Percentiles rank a stretch among this genome's conserved stretches.
Conservation (phyloP, 2,113 vertebrate genomes). For the Eulacestoma nigropectus region DNA sequence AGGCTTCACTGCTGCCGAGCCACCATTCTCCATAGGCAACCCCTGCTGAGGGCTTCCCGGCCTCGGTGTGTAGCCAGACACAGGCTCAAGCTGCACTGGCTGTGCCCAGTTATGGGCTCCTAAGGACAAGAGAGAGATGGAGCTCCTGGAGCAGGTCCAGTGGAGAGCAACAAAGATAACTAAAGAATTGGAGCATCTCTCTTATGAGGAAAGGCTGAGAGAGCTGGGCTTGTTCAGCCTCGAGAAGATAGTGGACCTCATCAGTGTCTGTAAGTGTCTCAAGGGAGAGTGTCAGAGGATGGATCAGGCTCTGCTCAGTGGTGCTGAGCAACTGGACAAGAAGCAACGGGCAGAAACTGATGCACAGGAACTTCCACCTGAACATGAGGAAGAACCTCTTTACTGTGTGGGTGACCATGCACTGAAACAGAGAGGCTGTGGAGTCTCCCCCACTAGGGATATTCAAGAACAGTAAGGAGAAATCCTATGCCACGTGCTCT, state of each 20-base stretch:
- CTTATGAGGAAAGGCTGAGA: background rate
- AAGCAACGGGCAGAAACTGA: background rate
- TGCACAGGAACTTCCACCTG: background rate
- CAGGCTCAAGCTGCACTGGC: background rate
- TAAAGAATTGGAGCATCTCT: background rate
- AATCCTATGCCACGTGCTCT: too few relatives aligned
- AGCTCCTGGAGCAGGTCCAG: background rate
- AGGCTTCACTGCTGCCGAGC: too few relatives aligned
- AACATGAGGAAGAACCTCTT: background rate
- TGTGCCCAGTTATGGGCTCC: accelerated
- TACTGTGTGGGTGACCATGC: too few relatives aligned
- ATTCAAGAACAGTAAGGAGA: accelerated
- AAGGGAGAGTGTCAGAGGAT: too few relatives aligned
- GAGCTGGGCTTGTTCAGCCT: background rate
- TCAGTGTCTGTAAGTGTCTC: too few relatives aligned
- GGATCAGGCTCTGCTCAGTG: background rate
- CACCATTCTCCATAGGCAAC: accelerated
- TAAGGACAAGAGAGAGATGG: too few relatives aligned
- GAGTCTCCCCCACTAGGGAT: too few relatives aligned
- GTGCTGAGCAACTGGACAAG: background rate
- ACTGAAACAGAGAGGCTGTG: background rate
- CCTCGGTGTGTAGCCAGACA: accelerated
- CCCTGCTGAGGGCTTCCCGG: background rate
- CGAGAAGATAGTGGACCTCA: accelerated
- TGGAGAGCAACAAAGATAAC: background rate